Evolutionary conservation across 2,113 vertebrate genomes (phyloP), one percentile per base, ranked within the genome.

Genomic region (Chroicocephalus ridibundus): DNA sequence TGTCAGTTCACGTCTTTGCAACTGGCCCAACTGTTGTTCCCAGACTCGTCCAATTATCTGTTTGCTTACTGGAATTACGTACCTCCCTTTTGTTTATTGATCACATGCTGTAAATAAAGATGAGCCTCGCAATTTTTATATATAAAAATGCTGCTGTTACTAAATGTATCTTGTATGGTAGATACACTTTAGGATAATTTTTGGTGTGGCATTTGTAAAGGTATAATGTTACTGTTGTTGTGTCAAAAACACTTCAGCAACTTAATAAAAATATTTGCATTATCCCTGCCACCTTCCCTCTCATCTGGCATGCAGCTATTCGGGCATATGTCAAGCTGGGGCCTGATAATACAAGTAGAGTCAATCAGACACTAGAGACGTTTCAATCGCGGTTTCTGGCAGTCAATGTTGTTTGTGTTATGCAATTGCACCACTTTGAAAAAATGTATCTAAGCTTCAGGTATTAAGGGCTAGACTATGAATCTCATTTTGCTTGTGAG

Each of bases 281-380:
- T 88, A 61, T 91, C 44, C 70, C 25, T 92, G 60, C 85, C 85
- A 83, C 90, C 66, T 94, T 90, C 44, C 22, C 69, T 65, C 80
- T 92, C 83, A 65, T 95, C 80, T 94, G 80, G 69, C 55, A 72
- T 91, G 92, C 86, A 83, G 36, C 36, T 88, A 12, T 88, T 83
- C 26, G 61, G 77, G 61, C 77, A 46, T 49, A 65, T 72, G 47
- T 94, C 93, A 96, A 54, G 85, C 90, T 93, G 75, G 83, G 92
- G 49, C 94, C 86, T 97, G 94, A 95, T 92, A 95, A 40, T 94
- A 93, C 92, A 95, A 92, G 88, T 62, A 86, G 60, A 92, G 64
- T 90, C 89, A 90, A 26, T 93, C 95, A 83, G 84, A 61, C 79
- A 58, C 78, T n/a, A 64, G 44, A 79, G 74, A 84, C 78, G 26